These are phyloP conservation scores for Dryococelus australis DNA, from an alignment of 2,888 invertebrate species.

Conservation along the genomic window DNA sequence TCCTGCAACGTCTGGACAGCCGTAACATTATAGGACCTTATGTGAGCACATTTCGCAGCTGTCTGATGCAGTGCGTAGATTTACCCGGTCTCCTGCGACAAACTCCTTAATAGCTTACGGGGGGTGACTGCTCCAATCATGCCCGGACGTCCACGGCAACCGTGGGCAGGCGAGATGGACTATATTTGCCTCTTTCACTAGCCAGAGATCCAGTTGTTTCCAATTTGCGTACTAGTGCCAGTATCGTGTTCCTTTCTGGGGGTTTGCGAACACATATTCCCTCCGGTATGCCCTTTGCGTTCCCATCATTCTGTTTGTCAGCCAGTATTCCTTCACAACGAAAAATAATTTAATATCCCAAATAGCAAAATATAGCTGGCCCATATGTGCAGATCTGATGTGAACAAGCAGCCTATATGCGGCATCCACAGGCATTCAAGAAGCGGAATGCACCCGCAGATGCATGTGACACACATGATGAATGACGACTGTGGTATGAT, in stretches of 20 bases:
- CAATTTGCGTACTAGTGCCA: conserved; percentile 10
- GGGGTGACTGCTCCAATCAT: background rate
- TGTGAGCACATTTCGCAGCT: background rate
- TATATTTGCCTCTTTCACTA: background rate
- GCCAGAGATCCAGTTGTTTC: conserved; percentile 30
- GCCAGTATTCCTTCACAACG: no score
- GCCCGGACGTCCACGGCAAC: conserved; percentile 24
- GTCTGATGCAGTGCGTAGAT: background rate
- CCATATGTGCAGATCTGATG: no score
- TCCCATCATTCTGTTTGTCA: no score
- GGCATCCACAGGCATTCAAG: no score
- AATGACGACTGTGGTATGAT: no score
- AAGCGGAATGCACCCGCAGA: no score
- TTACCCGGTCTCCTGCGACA: background rate
- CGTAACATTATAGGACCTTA: background rate
- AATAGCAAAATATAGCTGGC: no score
- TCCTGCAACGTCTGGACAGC: background rate
- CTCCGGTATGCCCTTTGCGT: background rate
- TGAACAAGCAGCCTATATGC: no score
- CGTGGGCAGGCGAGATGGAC: background rate
- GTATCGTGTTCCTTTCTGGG: conserved; percentile 27
- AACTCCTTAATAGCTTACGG: background rate
- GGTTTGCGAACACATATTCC: conserved; percentile 6
- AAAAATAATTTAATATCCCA: no score
- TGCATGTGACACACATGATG: no score